Evolutionary conservation across 2,113 vertebrate species (phyloP).

Genomic region (Bettongia penicillata): DNA sequence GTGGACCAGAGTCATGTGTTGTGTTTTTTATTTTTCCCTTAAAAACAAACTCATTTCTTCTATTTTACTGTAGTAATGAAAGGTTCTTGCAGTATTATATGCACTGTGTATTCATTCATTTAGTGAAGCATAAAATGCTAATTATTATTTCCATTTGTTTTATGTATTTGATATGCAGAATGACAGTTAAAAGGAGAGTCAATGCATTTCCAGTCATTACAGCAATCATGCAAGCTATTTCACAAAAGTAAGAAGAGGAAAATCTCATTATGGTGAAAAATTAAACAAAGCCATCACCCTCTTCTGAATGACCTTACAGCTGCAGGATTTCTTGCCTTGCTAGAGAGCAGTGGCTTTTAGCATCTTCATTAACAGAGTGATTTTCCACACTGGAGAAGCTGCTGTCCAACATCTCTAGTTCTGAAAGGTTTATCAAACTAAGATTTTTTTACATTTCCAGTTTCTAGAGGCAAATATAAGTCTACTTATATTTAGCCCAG

Average conservation of each 20-base stretch:
- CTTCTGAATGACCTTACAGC: slow-evolving; percentile 67
- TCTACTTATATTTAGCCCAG: background rate
- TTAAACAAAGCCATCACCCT: slow-evolving; percentile 37
- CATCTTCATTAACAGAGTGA: slow-evolving; percentile 49
- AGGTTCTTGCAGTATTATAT: background rate
- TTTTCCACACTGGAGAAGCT: slow-evolving; percentile 36
- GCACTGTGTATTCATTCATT: slow-evolving; percentile 47
- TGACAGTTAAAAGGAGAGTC: slow-evolving; percentile 55
- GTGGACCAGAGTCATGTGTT: background rate
- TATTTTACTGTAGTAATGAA: background rate
- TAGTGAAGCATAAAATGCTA: slow-evolving; percentile 58
- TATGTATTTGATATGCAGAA: slow-evolving; percentile 36
- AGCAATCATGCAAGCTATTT: slow-evolving; percentile 53
- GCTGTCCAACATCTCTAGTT: slow-evolving; percentile 40
- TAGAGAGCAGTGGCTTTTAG: slow-evolving; percentile 42
- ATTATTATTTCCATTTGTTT: slow-evolving; percentile 65
- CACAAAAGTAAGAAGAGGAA: slow-evolving; percentile 54
- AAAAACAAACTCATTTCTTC: slow-evolving; percentile 19
- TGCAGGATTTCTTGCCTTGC: slow-evolving; percentile 57
- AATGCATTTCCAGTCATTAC: slow-evolving; percentile 36
- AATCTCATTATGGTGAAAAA: slow-evolving; percentile 65
- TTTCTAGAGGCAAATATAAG: no score
- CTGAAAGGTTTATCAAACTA: slow-evolving; percentile 33
- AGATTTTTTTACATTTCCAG: background rate
- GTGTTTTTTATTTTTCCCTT: background rate